Conservation (phyloP, 2,888 invertebrate species). For the Mythimna ferrago region DNA sequence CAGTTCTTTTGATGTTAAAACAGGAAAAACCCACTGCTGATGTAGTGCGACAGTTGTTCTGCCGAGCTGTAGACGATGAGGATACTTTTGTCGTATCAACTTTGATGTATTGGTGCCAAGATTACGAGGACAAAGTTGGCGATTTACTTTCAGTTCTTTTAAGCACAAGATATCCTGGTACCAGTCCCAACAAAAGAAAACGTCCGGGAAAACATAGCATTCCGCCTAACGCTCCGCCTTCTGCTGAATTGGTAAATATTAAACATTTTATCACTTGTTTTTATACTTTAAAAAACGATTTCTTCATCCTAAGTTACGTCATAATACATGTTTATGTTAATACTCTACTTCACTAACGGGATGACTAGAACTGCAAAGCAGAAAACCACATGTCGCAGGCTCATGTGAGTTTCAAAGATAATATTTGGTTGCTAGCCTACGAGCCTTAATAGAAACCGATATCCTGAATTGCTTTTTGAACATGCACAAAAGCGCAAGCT, state of each 20-base stretch:
- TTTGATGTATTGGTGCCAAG: slow-evolving; percentile 98
- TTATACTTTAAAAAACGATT: not conserved
- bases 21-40: slow-evolving; percentile 97
- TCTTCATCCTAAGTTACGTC: slow-evolving; percentile 40
- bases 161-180: slow-evolving; percentile 95
- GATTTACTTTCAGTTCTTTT: slow-evolving; percentile 95
- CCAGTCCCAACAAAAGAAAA: slow-evolving; percentile 98
- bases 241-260: slow-evolving; percentile 93
- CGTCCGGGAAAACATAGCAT: slow-evolving; percentile 94
- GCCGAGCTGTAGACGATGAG: slow-evolving; percentile 93
- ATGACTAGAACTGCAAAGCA: slow-evolving; percentile 57
- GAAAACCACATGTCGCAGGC: slow-evolving; percentile 53
- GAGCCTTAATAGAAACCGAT: slow-evolving; percentile 46
- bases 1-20: slow-evolving; percentile 97
- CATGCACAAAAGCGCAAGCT: slow-evolving; percentile 51
- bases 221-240: slow-evolving; percentile 93
- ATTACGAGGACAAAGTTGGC: slow-evolving; percentile 96
- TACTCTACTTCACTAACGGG: slow-evolving; percentile 52
- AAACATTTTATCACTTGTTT: slow-evolving; percentile 2
- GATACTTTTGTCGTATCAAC: slow-evolving; percentile 98
- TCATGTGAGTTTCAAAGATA: slow-evolving; percentile 54
- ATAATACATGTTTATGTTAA: slow-evolving; percentile 53
- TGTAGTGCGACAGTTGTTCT: slow-evolving; percentile 95
- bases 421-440: slow-evolving; percentile 49
- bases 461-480: slow-evolving; percentile 35